Base-by-base conservation (phyloP, 2,113 vertebrate species). In the Colistium nudipinnis region DNA sequence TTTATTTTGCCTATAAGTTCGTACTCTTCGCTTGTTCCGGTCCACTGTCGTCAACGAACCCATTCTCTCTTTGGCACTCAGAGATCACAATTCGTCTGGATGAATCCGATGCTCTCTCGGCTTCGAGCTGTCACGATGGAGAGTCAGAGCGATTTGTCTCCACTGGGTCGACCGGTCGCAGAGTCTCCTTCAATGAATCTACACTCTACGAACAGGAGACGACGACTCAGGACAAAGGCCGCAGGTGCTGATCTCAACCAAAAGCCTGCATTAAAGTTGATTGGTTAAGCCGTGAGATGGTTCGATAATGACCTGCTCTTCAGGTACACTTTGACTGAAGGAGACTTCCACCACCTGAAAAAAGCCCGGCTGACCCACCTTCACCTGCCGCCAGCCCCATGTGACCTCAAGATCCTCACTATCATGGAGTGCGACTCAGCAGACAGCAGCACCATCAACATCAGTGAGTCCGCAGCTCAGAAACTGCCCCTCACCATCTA, bases 331-430 rank as follows among this genome's bases (percentile, higher is more conserved):
- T 92, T 99, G 85, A 99, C 98, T 0, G 98, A 99, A 62, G 98
- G 98, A 1, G 98, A 99, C 53, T 99, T 98, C 86, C 98, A 99
- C 75, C 97, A 98, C 81, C 90, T 99, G 85, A 99, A 99, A 87
- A 98, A 97, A 1, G 96, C 98, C 3, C 94, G 98, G 11, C 93
- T 99, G 80, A 98, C 95, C 2, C 94, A 98, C 82, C 92, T 97
- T 24, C 95, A 95, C 85, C 83, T 98, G 73, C 70, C 90, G 24
- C 88, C 88, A 0, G 56, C 90, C 69, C 69, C 93, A 83, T 0
- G 95, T 92, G 91, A 94, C 62, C 92, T 98, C 76, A 96, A 96
- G 89, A 98, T 99, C 3, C 91, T 97, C 86, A 98, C 97, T 78
- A 98, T 98, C 85, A 96, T 96, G 13, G 97, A 99, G 91, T 97